These are phyloP conservation scores for Spea hammondii DNA, from an alignment of 2,797 vertebrate genomes.

Conservation along the genomic window DNA sequence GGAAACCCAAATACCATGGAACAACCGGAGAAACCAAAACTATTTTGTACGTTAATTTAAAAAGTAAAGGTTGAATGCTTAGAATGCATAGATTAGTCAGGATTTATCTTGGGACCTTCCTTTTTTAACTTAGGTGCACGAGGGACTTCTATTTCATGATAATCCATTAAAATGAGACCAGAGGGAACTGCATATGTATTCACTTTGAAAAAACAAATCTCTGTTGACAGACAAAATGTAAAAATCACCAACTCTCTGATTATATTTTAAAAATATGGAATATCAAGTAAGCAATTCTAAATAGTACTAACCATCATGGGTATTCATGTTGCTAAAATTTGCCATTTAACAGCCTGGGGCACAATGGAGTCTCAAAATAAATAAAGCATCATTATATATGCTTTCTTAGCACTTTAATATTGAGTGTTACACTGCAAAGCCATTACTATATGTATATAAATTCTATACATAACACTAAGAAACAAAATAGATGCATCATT, in stretches of 20 bases:
- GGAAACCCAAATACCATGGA: conserved; percentile 16
- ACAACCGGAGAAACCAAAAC: conserved; percentile 28
- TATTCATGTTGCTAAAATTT: background rate
- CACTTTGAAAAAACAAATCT: conserved; percentile 31
- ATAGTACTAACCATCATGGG: background rate
- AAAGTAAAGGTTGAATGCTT: conserved; percentile 27
- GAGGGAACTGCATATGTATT: conserved; percentile 22
- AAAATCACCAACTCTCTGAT: background rate
- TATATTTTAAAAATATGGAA: background rate
- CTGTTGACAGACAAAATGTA: conserved; percentile 30
- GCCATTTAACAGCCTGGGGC: too few relatives aligned
- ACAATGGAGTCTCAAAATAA: too few relatives aligned
- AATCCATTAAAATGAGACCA: conserved; percentile 38
- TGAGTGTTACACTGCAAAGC: too few relatives aligned
- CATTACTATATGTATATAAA: too few relatives aligned
- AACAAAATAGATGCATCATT: too few relatives aligned
- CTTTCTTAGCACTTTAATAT: too few relatives aligned
- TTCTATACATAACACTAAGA: too few relatives aligned
- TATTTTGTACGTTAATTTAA: conserved; percentile 16
- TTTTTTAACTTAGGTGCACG: conserved; percentile 29
- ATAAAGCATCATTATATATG: too few relatives aligned
- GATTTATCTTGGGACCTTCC: conserved; percentile 25
- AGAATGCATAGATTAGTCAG: conserved; percentile 34
- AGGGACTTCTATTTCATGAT: conserved; percentile 30
- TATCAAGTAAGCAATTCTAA: background rate